These are phyloP conservation scores for Cryptomyrus ogoouensis DNA, from an alignment of 2,113 vertebrate genomes.

Conservation along the genomic window DNA sequence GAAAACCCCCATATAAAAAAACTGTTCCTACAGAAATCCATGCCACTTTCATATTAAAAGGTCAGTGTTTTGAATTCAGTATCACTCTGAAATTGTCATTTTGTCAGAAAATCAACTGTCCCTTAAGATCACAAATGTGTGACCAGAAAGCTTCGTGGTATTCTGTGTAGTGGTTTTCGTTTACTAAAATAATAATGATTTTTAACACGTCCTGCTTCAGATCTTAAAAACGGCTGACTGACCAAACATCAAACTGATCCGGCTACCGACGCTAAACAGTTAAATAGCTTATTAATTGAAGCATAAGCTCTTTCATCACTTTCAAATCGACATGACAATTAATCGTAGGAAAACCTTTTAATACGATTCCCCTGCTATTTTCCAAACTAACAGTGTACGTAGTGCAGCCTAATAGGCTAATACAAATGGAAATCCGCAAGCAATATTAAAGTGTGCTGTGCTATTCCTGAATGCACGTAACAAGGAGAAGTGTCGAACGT, in stretches of 20 bases:
- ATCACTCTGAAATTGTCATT: background rate
- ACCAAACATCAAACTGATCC: background rate
- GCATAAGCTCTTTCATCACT: background rate
- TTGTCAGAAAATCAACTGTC: background rate
- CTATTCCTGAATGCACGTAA: background rate
- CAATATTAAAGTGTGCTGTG: background rate
- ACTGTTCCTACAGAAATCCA: background rate
- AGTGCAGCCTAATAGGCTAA: background rate
- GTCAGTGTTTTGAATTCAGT: background rate
- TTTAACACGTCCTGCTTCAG: background rate
- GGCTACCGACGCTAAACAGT: background rate
- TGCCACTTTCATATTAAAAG: background rate
- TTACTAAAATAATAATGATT: background rate
- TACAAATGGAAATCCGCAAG: background rate
- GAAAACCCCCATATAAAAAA: background rate
- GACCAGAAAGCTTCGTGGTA: background rate
- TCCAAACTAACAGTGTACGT: background rate
- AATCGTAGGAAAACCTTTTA: background rate
- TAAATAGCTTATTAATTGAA: background rate
- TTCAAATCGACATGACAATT: background rate
- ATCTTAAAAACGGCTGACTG: background rate
- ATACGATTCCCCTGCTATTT: background rate
- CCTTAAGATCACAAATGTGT: background rate
- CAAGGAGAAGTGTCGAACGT: no score
- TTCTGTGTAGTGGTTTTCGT: background rate